A percentile compares a stretch with the other conserved stretches of the same genome.
phyloP scores from a whole-genome alignment of 2,113 vertebrate genomes.

The Xerus inauris region DNA sequence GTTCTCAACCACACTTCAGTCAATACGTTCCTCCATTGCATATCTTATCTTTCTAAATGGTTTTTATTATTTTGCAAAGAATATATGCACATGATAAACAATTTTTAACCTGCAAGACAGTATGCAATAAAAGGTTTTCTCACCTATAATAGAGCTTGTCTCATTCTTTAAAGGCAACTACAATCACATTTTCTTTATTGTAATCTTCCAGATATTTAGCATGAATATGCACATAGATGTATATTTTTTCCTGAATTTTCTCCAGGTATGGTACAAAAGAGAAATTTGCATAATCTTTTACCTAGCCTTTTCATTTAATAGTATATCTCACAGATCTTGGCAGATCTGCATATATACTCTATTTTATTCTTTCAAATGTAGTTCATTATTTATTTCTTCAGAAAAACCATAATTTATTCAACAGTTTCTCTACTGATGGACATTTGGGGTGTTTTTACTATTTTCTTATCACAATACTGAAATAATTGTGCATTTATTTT shows the following conservation, averaged over 20 bases:
- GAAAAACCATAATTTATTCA: slow-evolving; percentile 20
- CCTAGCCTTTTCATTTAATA: background rate
- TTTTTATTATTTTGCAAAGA: slow-evolving; percentile 39
- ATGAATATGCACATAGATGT: background rate
- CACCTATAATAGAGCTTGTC: background rate
- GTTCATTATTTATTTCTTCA: slow-evolving; percentile 5
- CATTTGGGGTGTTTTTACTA: background rate
- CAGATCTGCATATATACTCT: background rate
- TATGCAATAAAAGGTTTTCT: slow-evolving; percentile 8
- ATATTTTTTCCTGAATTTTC: background rate
- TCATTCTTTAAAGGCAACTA: background rate
- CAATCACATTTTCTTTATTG: background rate
- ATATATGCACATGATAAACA: background rate
- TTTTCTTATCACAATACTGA: background rate
- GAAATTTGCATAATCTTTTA: background rate
- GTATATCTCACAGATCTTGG: background rate
- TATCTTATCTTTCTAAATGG: slow-evolving; percentile 11
- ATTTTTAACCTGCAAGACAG: background rate
- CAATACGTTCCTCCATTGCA: background rate
- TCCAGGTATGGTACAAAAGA: background rate
- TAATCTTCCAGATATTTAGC: background rate
- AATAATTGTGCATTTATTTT: background rate
- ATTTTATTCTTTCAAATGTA: background rate
- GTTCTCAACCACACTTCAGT: background rate
- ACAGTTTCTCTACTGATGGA: background rate